These are phyloP conservation scores for Etheostoma spectabile DNA, from an alignment of 2,113 vertebrate genomes.

Conservation along the genomic window DNA sequence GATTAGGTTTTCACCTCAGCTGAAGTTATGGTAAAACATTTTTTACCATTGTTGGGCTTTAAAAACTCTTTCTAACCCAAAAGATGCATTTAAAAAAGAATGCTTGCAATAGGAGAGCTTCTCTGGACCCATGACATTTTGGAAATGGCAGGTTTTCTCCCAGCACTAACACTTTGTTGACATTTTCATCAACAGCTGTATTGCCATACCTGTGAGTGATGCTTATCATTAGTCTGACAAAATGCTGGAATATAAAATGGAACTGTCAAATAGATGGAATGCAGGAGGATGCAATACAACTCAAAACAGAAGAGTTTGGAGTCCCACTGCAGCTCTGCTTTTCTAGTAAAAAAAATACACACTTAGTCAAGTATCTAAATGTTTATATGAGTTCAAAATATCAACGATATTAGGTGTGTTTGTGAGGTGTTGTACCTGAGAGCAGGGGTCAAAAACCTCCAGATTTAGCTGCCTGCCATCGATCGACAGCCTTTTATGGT, in stretches of 20 bases:
- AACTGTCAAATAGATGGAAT: not conserved
- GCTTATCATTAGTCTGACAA: not conserved
- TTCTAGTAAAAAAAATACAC: constrained; percentile 6
- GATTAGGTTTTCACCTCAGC: not conserved
- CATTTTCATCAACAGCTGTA: not conserved
- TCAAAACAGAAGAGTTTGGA: not conserved
- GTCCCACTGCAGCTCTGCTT: constrained; percentile 6
- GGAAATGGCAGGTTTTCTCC: not conserved
- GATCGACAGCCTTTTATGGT: constrained; percentile 84
- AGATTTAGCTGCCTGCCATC: constrained; percentile 85
- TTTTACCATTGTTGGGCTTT: not conserved
- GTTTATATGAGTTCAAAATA: not conserved
- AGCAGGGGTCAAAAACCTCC: constrained; percentile 85
- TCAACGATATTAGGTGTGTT: too few species aligned
- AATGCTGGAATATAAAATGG: not conserved
- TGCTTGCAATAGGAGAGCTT: not conserved
- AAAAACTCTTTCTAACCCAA: not conserved
- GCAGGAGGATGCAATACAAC: not conserved
- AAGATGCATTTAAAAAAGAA: not conserved
- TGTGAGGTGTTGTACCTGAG: constrained; percentile 70
- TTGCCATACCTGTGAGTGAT: not conserved
- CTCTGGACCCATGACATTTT: not conserved
- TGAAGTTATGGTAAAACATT: not conserved
- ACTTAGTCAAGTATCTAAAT: not conserved
- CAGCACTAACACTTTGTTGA: not conserved